Base-by-base conservation (phyloP, 2,113 vertebrate genomes). In the Dipodomys ordii region DNA sequence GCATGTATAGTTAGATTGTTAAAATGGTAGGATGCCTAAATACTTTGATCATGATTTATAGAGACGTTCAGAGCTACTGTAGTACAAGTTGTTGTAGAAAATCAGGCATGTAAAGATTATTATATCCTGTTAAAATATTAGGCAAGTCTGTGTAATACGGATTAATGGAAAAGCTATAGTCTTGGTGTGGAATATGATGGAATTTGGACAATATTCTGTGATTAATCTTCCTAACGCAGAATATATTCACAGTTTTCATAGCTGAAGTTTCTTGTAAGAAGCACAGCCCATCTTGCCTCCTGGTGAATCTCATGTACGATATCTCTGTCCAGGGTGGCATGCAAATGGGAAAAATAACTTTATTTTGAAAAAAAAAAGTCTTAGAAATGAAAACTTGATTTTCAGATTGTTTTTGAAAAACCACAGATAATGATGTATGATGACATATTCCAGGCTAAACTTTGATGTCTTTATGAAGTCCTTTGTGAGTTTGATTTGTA, bases 31-130 rank as follows among this genome's bases (percentile, higher is more conserved):
- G 32, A 49, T 69, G 79, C 86, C 35, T 73, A 28, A 69, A 57
- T 68, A 49, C 88, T 90, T 85, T 87, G 32, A 57, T 94, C n/a
- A 77, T 94, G 46, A 77, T 92, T 72, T 86, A 46, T 57, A 35
- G 60, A 46, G 39, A 35, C 0, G 30, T 57, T 16, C 53, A 57
- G 10, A 49, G 0, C n/a, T 71, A 84, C 73, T 73, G 60, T 65
- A 28, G n/a, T 28, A 4, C 1, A 88, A 15, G n/a, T 25, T 67
- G 1, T 25, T 71, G 1, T 67, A 19, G 73, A 72, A 79, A 78
- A 78, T 72, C 39, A 39, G 69, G 65, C 3, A 32, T 23, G 19
- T 5, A 6, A 8, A 4, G 18, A 83, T 81, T 87, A 18, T 49
- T 2, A 35, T 6, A 19, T 4, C 19, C 1, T 83, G 16, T 74